phyloP scores from a whole-genome alignment of 2,113 vertebrate genomes.

The Galeopterus variegatus region DNA sequence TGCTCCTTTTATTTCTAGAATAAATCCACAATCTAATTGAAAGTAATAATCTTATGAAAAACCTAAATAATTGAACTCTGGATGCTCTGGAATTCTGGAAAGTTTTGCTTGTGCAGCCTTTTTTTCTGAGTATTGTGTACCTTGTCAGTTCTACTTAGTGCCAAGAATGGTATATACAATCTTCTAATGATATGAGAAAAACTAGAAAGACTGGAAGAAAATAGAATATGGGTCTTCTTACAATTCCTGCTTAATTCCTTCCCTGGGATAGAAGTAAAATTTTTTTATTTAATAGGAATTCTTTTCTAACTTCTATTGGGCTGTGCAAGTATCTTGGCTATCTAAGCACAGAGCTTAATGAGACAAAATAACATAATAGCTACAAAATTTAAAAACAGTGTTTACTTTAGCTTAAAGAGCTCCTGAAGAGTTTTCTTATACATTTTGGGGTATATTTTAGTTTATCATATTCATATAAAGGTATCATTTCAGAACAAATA shows the following conservation, averaged over 20 bases:
- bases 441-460: not conserved
- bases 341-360: not conserved
- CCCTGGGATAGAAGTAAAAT: not conserved
- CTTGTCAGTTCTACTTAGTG: not conserved
- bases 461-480: not conserved
- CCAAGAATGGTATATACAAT: not conserved
- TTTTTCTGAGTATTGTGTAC: not conserved
- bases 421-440: not conserved
- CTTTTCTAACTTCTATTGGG: not conserved
- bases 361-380: not conserved
- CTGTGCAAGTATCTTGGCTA: not conserved
- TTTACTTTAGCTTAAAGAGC: conserved; percentile 23
- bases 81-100: not conserved
- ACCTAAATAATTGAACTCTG: not conserved
- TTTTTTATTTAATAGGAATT: not conserved
- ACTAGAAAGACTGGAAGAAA: not conserved
- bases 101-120: not conserved
- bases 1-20: not conserved
- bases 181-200: not conserved
- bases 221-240: not conserved
- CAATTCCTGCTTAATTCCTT: not conserved
- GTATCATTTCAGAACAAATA: not conserved
- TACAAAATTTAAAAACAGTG: not conserved
- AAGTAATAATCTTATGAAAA: not conserved
- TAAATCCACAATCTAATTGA: not conserved